Base-by-base conservation (phyloP, 2,888 invertebrate species). In the Hypomecis punctinalis region DNA sequence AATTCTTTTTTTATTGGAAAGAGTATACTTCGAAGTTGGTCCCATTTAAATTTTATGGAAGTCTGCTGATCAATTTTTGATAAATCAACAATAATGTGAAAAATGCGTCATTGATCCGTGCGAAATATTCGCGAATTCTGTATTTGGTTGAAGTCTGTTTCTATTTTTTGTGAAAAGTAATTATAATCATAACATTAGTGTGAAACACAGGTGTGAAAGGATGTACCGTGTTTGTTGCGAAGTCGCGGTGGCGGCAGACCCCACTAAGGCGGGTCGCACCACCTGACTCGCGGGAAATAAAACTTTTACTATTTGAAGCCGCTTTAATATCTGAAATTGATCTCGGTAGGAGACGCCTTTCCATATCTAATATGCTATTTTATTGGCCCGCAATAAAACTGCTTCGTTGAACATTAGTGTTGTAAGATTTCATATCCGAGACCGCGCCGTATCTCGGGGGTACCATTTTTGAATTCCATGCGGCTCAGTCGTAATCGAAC, bases 231-330 rank as follows among this genome's bases (percentile, higher is more conserved):
- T n/a, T n/a, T n/a, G 9, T 40, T 40, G 9, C 8, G 6, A 8
- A 33, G 39, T 51, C 63, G 61, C 65, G 48, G 61, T 61, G 61
- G 61, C 43, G 23, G 36, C 5, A 37, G 64, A 58, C 65, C 48
- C 59, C 58, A 51, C 55, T 58, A 56, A 63, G 40, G 53, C 45
- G 62, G 61, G 49, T 39, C 51, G 52, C 61, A 62, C 11, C 80
- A 77, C 77, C 78, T 76, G 77, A 69, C 84, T 77, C 82, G 60
- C 68, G 86, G 84, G 82, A 85, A 85, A 85, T 86, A 85, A 83
- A 86, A 86, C 76, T 84, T 85, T 86, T 82, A 84, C 79, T 79
- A 80, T 81, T 82, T 75, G 74, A 79, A 79, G 73, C 74, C 60
- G 68, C 64, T 77, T 82, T 86, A 80, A 84, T 84, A 84, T 81